Percentiles rank a stretch among this genome's conserved stretches.
These are phyloP conservation scores for Geotrypetes seraphini DNA, from an alignment of 2,797 vertebrate genomes.

Conservation along the genomic window DNA sequence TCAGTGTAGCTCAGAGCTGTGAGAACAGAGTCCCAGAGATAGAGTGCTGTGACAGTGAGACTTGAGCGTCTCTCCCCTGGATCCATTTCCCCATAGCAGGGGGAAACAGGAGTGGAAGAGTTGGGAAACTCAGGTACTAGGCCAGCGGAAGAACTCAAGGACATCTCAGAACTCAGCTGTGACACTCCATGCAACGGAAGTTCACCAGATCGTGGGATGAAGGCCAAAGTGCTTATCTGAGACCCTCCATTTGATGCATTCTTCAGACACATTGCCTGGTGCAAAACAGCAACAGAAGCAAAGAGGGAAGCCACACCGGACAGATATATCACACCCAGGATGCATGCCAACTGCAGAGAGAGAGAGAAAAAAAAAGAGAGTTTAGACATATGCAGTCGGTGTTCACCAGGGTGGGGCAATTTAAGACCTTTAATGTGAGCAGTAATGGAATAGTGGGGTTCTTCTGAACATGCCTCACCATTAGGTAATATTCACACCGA, in stretches of 20 bases:
- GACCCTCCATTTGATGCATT: constrained; percentile 17
- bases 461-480: no score
- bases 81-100: constrained; percentile 48
- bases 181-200: constrained; percentile 3
- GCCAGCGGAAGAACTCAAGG: constrained; percentile 21
- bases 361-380: accelerated
- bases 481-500: no score
- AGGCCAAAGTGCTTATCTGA: constrained; percentile 4
- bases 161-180: constrained; percentile 9
- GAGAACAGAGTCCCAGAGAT: constrained; percentile 67
- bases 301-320: constrained; percentile 78
- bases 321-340: constrained; percentile 81
- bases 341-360: constrained; percentile 69
- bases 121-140: neutral
- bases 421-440: no score
- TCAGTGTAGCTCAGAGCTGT: constrained; percentile 46
- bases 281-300: constrained; percentile 61
- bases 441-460: no score
- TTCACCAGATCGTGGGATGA: neutral
- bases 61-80: constrained; percentile 15
- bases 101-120: neutral
- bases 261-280: constrained; percentile 59
- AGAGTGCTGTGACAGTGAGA: constrained; percentile 43
- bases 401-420: no score
- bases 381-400: no score